Conservation (phyloP, 2,797 vertebrate genomes). For the Remorina albescens region DNA sequence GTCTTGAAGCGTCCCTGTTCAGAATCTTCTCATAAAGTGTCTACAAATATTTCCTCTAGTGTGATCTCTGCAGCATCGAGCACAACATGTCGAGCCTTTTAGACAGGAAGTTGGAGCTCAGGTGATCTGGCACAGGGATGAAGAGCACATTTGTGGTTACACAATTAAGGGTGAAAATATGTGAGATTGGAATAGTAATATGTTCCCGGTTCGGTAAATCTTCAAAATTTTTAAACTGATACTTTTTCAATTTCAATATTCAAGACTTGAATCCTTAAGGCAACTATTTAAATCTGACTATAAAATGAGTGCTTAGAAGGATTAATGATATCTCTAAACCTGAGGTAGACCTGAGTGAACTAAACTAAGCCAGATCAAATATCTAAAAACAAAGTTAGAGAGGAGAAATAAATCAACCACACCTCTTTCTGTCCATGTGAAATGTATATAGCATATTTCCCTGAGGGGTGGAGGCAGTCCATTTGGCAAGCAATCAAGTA, state of each 20-base stretch:
- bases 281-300: constrained; percentile 30
- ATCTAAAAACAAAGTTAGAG: constrained; percentile 35
- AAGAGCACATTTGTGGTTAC: neutral
- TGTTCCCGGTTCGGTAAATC: too few relatives aligned
- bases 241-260: constrained; percentile 24
- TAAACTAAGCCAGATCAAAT: constrained; percentile 33
- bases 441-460: constrained; percentile 57
- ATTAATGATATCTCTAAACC: constrained; percentile 41
- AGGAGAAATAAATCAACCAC: constrained; percentile 46
- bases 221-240: constrained; percentile 25
- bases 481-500: constrained; percentile 73
- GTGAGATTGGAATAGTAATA: neutral
- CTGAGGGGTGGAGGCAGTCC: constrained; percentile 49
- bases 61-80: constrained; percentile 13
- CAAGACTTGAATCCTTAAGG: constrained; percentile 23
- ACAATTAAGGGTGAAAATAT: neutral
- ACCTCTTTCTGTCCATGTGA: constrained; percentile 55
- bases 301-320: constrained; percentile 26
- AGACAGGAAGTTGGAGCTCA: neutral
- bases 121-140: constrained; percentile 2
- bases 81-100: neutral
- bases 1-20: neutral
- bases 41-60: neutral
- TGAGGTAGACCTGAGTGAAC: constrained; percentile 43
- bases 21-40: constrained; percentile 1